A percentile compares a stretch with the other conserved stretches of the same genome.
These are phyloP conservation scores for Perca fluviatilis DNA, from an alignment of 2,113 vertebrate species.

Conservation along the genomic window DNA sequence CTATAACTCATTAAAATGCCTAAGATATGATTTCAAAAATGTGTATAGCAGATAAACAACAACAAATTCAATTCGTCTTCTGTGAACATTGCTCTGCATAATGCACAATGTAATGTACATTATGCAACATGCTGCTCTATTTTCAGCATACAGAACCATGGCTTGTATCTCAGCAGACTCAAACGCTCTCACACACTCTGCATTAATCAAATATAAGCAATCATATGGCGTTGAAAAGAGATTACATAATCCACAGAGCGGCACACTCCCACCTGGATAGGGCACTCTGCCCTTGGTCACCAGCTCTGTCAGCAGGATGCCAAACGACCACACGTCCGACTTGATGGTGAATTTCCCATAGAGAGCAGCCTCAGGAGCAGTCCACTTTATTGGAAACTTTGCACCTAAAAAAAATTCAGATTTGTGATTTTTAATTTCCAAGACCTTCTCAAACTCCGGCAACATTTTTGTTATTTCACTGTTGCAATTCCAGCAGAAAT, in stretches of 20 bases:
- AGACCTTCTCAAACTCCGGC: not conserved
- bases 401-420: slow-evolving; percentile 86
- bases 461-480: not conserved
- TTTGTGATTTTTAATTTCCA: not conserved
- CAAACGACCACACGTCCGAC: slow-evolving; percentile 99
- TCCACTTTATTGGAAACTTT: slow-evolving; percentile 99
- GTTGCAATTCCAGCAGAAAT: slow-evolving; percentile 3
- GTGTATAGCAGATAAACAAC: not conserved
- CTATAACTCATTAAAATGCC: not conserved
- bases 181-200: not conserved
- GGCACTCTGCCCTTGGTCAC: slow-evolving; percentile 99
- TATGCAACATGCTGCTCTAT: slow-evolving; percentile 55
- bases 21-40: not conserved
- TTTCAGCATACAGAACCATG: slow-evolving; percentile 21
- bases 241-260: slow-evolving; percentile 16
- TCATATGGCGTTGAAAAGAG: slow-evolving; percentile 4
- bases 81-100: slow-evolving; percentile 56
- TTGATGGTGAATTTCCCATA: slow-evolving; percentile 99
- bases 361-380: slow-evolving; percentile 95
- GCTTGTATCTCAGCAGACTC: not conserved
- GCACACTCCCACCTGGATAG: slow-evolving; percentile 92
- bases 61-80: slow-evolving; percentile 2
- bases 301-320: slow-evolving; percentile 98
- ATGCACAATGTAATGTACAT: slow-evolving; percentile 49
- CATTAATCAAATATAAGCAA: slow-evolving; percentile 25